Evolutionary conservation across 2,888 invertebrate species (phyloP), one percentile per base, ranked within the genome.

Genomic region (Schizaphis graminum): DNA sequence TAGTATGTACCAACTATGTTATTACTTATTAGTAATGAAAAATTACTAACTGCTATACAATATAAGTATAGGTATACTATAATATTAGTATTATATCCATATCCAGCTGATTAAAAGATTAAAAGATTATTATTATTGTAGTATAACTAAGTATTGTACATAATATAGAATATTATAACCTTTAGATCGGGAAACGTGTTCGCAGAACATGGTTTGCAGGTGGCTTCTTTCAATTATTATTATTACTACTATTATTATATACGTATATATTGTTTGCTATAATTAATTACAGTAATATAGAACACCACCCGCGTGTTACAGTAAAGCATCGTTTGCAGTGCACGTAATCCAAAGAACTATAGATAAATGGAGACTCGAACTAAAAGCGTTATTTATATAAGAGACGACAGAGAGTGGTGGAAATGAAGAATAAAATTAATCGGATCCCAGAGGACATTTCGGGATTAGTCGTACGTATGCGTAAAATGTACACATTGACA

Each of bases 371-470:
- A 57, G 56, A 57, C 41, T 89, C 28, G 44, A 57, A 56, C 88
- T 35, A 89, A 89, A 56, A 53, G 24, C 88, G 56, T 89, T 56
- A 56, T 56, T 86, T 86, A 86, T 47, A 47, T 86, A 86, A 47
- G 47, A 44, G 87, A 49, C 47, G 53, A 35, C 21, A 53, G 87
- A 53, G 53, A 21, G n/a, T n/a, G 10, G 87, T 49, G 35, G 44
- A 44, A 57, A 47, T 10, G 47, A 90, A 90, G 90, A 90, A 90
- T 44, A n/a, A 67, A 67, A 90, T 91, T 49, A 77, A 77, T 77
- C 77, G 91, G 35, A 77, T 49, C 35, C 49, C 91, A 67, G 67
- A 91, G 47, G 77, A 77, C 77, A 49, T 77, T 49, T 49, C 24
- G 26, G 26, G 49, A 91, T 91, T 91, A 77, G 67, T 67, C 26